A percentile compares a stretch with the other conserved stretches of the same genome.
Evolutionary conservation across 1,140 invertebrate species (phyloP).

Genomic region (Micrasema longulum): DNA sequence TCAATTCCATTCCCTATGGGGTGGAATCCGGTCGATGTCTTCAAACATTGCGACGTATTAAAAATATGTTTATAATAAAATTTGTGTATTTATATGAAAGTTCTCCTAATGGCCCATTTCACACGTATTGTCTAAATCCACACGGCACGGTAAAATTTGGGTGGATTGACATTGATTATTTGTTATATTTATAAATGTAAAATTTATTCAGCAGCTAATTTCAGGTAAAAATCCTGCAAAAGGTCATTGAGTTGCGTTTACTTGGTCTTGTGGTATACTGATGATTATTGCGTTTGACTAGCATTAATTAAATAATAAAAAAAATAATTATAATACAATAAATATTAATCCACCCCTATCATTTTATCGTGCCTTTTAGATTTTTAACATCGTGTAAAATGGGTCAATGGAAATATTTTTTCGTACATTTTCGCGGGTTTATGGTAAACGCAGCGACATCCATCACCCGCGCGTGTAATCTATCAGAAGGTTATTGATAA

Average conservation of each 20-base stretch:
- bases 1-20: too few species aligned
- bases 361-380: not conserved
- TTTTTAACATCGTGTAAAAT: too few species aligned
- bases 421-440: slow-evolving; percentile 1
- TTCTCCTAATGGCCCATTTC: too few species aligned
- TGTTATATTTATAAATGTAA: not conserved
- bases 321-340: too few species aligned
- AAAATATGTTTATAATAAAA: too few species aligned
- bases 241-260: not conserved
- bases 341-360: too few species aligned
- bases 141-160: too few species aligned
- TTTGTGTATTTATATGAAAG: too few species aligned
- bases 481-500: slow-evolving; percentile 28
- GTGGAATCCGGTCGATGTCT: too few species aligned
- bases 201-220: not conserved
- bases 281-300: not conserved
- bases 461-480: slow-evolving; percentile 24
- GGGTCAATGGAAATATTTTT: slow-evolving; percentile 16
- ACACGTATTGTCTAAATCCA: too few species aligned
- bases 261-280: not conserved
- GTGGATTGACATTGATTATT: not conserved
- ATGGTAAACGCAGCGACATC: slow-evolving; percentile 27
- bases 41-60: too few species aligned
- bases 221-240: too few species aligned
- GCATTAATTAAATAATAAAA: not conserved